A percentile compares a stretch with the other conserved stretches of the same genome.
Conservation (phyloP, 2,888 invertebrate genomes). For the Sminthurides aquaticus region DNA sequence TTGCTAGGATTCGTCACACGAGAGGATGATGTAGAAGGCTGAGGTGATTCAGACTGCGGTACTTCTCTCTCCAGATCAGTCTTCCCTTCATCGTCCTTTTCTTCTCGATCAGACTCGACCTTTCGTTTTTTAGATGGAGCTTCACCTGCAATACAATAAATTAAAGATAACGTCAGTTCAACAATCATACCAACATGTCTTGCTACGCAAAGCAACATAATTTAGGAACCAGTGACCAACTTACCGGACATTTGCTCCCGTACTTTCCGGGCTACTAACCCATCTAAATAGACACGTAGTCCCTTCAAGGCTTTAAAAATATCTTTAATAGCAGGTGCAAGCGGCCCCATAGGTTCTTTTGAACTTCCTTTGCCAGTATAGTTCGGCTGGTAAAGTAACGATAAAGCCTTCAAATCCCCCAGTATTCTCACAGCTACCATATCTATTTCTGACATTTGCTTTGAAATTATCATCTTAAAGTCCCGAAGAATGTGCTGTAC, state of each 20-base stretch:
- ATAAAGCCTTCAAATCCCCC: conserved; percentile 55
- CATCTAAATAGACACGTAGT: conserved; percentile 34
- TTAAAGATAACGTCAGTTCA: too few relatives aligned
- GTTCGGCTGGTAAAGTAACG: conserved; percentile 51
- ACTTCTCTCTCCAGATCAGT: conserved; percentile 5
- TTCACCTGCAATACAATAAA: conserved; percentile 16
- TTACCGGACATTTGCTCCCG: conserved; percentile 5
- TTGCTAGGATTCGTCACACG: too few relatives aligned
- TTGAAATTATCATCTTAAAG: conserved; percentile 28
- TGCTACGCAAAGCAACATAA: too few relatives aligned
- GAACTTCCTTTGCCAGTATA: conserved; percentile 37
- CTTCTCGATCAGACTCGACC: conserved; percentile 22
- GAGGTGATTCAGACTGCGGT: neutral
- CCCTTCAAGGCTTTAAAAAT: conserved; percentile 27
- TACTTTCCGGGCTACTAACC: conserved; percentile 9
- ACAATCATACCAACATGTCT: too few relatives aligned
- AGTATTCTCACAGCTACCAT: conserved; percentile 31
- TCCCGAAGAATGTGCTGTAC: conserved; percentile 28
- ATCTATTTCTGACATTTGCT: conserved; percentile 35
- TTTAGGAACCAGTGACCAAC: too few relatives aligned
- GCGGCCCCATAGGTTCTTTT: conserved; percentile 33
- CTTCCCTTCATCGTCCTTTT: conserved; percentile 8
- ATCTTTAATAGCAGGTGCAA: conserved; percentile 34
- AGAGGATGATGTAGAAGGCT: neutral
- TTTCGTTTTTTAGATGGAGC: conserved; percentile 36